Base-by-base conservation (phyloP, 2,113 vertebrate species). In the Casuarius casuarius region DNA sequence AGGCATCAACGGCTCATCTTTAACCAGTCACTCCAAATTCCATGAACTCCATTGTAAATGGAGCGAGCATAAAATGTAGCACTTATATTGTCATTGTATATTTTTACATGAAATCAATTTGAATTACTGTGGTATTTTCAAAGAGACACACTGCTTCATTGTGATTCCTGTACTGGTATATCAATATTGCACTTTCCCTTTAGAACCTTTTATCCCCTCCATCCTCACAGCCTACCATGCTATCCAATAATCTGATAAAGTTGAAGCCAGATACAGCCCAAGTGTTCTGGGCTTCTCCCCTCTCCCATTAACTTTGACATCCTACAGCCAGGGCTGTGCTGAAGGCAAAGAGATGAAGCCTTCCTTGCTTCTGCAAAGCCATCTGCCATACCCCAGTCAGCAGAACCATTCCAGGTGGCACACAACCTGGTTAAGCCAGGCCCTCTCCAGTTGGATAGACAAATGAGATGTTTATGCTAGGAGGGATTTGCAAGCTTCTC, bases 391-490 rank as follows among this genome's bases (percentile, higher is more conserved):
- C 12, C 42, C 62, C 5, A 22, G 63, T 87, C 54, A 48, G 33
- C 21, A 25, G 66, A 90, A 62, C 31, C 6, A 0, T 87, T 79
- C 91, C 95, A 96, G 87, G 92, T 92, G 95, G 89, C 70, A 42
- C 44, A 58, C 72, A 93, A 42, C 83, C 70, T 94, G 90, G 29
- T 72, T 44, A 72, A 84, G 76, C 42, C 87, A 89, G 48, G 9
- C 86, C 78, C 84, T 10, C 0, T 89, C 74, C 81, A 87, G 46
- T 2, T 73, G 59, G 77, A 76, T 62, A 82, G 9, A 1, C 54
- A 91, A 82, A 94, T 70, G 12, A 71, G 59, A 79, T 91, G 54
- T 91, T 95, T 94, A 94, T 83, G 91, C 89, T 91, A 33, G 44
- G 17, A 85, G 92, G 77, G 84, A 70, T 95, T 96, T 92, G 76